These are phyloP conservation scores for Uropetala carovei DNA, from an alignment of 2,888 invertebrate genomes.

Conservation along the genomic window DNA sequence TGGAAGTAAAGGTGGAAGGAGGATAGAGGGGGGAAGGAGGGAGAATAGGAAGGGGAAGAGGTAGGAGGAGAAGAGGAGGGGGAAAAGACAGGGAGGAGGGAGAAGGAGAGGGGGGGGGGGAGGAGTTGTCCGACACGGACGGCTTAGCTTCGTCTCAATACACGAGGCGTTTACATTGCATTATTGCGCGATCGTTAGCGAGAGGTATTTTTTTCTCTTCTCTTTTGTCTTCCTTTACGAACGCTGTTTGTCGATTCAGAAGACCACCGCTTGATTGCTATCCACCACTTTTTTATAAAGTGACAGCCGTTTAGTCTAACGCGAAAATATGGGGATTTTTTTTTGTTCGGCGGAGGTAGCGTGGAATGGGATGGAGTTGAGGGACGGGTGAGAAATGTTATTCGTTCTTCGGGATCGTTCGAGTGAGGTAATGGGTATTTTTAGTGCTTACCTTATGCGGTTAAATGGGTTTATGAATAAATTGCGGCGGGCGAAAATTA, in stretches of 20 bases:
- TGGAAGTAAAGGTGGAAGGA: background rate
- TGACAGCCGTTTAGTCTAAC: background rate
- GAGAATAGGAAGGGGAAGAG: background rate
- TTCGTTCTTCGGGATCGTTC: background rate
- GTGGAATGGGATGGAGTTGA: background rate
- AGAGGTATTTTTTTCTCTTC: background rate
- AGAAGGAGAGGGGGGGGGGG: background rate
- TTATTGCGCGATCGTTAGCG: background rate
- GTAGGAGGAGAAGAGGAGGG: background rate
- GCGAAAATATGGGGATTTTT: background rate
- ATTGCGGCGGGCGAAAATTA: background rate
- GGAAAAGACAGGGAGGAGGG: background rate
- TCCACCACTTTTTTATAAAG: background rate
- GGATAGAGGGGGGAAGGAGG: background rate
- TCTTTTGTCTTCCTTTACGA: background rate
- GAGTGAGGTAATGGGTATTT: background rate
- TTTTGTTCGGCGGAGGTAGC: background rate
- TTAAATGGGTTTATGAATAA: background rate
- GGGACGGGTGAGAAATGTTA: background rate
- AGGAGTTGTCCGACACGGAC: background rate
- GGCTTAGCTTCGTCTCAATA: background rate
- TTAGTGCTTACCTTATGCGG: background rate
- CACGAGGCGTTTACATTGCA: background rate
- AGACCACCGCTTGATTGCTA: background rate
- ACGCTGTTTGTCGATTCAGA: background rate